Evolutionary conservation across 2,113 vertebrate species (phyloP), one percentile per base, ranked within the genome.

Genomic region (Vireo altiloquus): DNA sequence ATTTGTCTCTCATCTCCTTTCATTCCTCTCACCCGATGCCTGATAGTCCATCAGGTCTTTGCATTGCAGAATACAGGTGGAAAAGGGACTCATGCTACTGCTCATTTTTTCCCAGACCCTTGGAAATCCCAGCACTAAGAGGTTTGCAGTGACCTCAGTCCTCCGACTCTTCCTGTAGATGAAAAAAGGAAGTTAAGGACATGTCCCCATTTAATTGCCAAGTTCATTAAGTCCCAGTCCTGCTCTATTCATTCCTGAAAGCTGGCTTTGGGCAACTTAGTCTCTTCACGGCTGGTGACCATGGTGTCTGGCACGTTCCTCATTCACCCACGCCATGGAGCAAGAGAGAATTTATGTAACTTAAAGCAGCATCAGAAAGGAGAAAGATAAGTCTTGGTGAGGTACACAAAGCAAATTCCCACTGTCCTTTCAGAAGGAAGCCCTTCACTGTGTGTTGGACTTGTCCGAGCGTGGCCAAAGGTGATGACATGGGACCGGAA

Each of bases 271-370:
- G 21, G 18, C 23, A 3, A 1, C 28, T 70, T 21, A 16, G 16
- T 65, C 22, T 88, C 33, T 69, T 87, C 30, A 11, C 14, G 9
- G 17, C n/a, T 37, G 63, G 11, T 74, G 80, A 77, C 22, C 21
- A 12, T 33, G 13, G 28, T 53, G 9, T 68, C 68, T 94, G 59
- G 44, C 37, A 19, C 24, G 16, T 63, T 83, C 24, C 35, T 88
- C 14, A 49, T 50, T 33, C 19, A 68, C 19, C 6, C 39, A 40
- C 0, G 0, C 24, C 47, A 54, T 15, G n/a, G 22, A 60, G 17
- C 63, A 56, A 89, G 47, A 76, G 5, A 40, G 68, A 70, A 54
- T 52, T 79, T 60, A 44, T 56, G 16, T 60, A 37, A 56, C 10
- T 80, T 28, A 24, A 22, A 30, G 23, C 1, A 1, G 14, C 30